phyloP scores from a whole-genome alignment of 2,888 invertebrate genomes.

The Emmelina monodactyla region DNA sequence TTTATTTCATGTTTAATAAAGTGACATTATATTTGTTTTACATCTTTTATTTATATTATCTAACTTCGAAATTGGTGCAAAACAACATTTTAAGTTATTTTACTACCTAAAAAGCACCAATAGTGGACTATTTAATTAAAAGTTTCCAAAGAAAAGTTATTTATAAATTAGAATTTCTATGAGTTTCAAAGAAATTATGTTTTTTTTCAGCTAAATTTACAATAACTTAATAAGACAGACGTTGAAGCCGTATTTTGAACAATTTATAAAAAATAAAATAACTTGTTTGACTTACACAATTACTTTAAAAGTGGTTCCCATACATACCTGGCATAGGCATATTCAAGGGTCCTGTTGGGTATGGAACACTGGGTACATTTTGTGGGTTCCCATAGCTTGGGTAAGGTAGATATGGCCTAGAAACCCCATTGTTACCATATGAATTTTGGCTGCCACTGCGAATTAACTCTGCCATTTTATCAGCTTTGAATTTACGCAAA shows the following conservation, averaged over 20 bases:
- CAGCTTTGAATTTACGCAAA: constrained; percentile 86
- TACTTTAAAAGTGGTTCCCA: constrained; percentile 46
- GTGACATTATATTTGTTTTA: too few relatives aligned
- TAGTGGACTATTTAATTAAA: too few relatives aligned
- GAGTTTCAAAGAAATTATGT: neutral
- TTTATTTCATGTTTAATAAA: too few relatives aligned
- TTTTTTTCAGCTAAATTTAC: neutral
- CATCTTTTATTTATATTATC: too few relatives aligned
- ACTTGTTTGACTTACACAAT: neutral
- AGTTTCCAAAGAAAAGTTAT: too few relatives aligned
- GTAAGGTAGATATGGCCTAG: constrained; percentile 50
- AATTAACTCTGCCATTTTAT: constrained; percentile 86
- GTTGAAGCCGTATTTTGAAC: too few relatives aligned
- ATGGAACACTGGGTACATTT: constrained; percentile 71
- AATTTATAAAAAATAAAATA: constrained; percentile 1
- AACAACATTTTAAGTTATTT: too few relatives aligned
- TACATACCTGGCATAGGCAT: constrained; percentile 80
- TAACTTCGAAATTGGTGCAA: too few relatives aligned
- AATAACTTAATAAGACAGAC: too few relatives aligned
- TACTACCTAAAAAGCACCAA: too few relatives aligned
- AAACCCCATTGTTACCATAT: constrained; percentile 38
- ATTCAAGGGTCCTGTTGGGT: constrained; percentile 74
- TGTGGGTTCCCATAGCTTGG: constrained; percentile 48
- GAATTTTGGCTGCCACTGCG: constrained; percentile 37
- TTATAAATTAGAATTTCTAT: too few relatives aligned